phyloP scores from a whole-genome alignment of 2,888 invertebrate genomes.

The Diabrotica balteata region DNA sequence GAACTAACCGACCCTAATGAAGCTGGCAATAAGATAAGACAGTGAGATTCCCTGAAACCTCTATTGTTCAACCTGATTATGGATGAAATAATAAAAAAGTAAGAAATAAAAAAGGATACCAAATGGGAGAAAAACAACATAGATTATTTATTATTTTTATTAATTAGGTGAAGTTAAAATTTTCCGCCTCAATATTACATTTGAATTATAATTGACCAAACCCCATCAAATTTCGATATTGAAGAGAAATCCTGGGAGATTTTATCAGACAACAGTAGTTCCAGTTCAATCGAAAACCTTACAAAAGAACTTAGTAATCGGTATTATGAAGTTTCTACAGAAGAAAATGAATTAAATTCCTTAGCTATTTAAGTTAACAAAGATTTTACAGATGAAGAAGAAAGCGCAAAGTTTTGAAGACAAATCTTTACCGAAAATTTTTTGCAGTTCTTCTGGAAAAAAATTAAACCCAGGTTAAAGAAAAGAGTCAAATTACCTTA shows the following conservation, averaged over 20 bases:
- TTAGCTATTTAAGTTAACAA: slow-evolving; percentile 21
- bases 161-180: slow-evolving; percentile 32
- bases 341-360: slow-evolving; percentile 17
- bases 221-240: slow-evolving; percentile 45
- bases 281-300: slow-evolving; percentile 30
- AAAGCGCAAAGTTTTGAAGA: slow-evolving; percentile 4
- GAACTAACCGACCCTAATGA: no score
- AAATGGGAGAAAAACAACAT: no score
- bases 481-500: slow-evolving; percentile 9
- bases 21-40: no score
- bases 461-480: slow-evolving; percentile 14
- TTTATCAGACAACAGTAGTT: slow-evolving; percentile 31
- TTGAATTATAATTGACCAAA: slow-evolving; percentile 38
- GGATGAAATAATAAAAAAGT: no score
- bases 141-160: no score
- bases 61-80: no score
- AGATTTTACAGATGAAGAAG: not conserved
- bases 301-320: no score
- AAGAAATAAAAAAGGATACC: no score
- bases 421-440: slow-evolving; percentile 9
- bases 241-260: slow-evolving; percentile 51
- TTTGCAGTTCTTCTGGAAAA: slow-evolving; percentile 8
- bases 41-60: no score
- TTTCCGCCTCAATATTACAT: slow-evolving; percentile 25
- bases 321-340: not conserved